Base-by-base conservation (phyloP, 2,113 vertebrate species). In the Hippocampus abdominalis region DNA sequence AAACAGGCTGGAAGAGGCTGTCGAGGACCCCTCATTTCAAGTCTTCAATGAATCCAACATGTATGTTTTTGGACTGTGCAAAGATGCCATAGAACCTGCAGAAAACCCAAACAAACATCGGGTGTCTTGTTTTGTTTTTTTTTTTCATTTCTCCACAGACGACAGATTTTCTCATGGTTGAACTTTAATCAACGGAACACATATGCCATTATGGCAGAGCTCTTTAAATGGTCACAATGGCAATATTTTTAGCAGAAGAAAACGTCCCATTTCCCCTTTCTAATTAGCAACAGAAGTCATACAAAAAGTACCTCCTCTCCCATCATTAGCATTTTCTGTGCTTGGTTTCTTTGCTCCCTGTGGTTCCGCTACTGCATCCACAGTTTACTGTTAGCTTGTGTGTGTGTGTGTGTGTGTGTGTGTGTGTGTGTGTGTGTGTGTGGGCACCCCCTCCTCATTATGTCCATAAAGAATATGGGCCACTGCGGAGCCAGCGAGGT, bases 361-460 rank as follows among this genome's bases (percentile, higher is more conserved):
- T 73, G 80, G 86, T 80, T 88, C 79, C 66, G 13, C 39, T 21
- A 73, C 82, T 74, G 82, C 87, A 88, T 84, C 82, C 78, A 74
- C 81, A 78, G 66, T 81, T 88, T 77, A 81, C 66, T 81, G 66
- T 70, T 53, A 16, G 49, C 84, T 81, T 84, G 78, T 79, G 73
- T 21, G 42, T 27, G 27, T 27, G 27, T 27, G 27, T 27, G 27
- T 27, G 27, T 27, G 27, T 27, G 27, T 27, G 32, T 36, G 32
- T 36, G 32, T 36, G 32, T 36, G 32, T 32, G 32, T 32, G 32
- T 32, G 32, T 32, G n/a, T n/a, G 40, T n/a, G 48, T 85, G 82
- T 84, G 79, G 78, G 73, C 73, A 76, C 75, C 68, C 53, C 25
- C 60, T 65, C 63, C 75, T 86, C 82, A 86, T 83, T 86, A 86